phyloP scores from a whole-genome alignment of 1,140 invertebrate species.

The Microplitis mediator region DNA sequence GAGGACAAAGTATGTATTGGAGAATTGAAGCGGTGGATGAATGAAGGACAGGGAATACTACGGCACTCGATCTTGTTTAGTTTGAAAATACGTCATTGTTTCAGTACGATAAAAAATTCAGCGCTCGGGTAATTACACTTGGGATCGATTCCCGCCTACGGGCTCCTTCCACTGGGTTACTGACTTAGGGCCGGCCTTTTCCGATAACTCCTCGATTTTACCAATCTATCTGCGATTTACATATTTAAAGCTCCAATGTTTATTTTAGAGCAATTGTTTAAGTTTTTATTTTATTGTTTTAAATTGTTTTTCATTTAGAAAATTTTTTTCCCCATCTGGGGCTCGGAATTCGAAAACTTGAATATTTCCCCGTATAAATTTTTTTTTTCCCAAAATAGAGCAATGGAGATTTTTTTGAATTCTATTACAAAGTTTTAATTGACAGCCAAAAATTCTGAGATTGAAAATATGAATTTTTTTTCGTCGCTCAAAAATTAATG shows the following conservation, averaged over 20 bases:
- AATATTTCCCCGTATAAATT: neutral
- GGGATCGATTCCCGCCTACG: slow-evolving; percentile 49
- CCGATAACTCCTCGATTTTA: slow-evolving; percentile 29
- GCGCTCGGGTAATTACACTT: slow-evolving; percentile 57
- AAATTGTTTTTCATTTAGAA: too few species aligned
- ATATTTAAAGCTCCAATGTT: neutral
- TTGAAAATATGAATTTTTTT: too few species aligned
- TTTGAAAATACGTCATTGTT: slow-evolving; percentile 60
- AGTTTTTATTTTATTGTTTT: too few species aligned
- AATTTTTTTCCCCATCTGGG: too few species aligned
- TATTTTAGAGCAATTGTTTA: too few species aligned
- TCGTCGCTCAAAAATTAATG: too few species aligned
- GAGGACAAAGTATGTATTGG: neutral
- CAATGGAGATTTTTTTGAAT: neutral
- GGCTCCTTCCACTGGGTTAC: slow-evolving; percentile 49
- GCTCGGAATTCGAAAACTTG: too few species aligned
- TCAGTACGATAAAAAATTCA: slow-evolving; percentile 58
- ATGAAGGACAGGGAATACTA: slow-evolving; percentile 25
- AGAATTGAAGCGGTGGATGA: neutral
- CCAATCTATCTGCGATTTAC: neutral
- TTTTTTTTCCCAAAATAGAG: neutral
- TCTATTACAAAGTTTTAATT: too few species aligned
- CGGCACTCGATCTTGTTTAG: slow-evolving; percentile 50
- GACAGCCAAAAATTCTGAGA: too few species aligned
- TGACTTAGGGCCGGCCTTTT: slow-evolving; percentile 40